Evolutionary conservation across 2,888 invertebrate species (phyloP).

Genomic region (Platypus cylindrus): DNA sequence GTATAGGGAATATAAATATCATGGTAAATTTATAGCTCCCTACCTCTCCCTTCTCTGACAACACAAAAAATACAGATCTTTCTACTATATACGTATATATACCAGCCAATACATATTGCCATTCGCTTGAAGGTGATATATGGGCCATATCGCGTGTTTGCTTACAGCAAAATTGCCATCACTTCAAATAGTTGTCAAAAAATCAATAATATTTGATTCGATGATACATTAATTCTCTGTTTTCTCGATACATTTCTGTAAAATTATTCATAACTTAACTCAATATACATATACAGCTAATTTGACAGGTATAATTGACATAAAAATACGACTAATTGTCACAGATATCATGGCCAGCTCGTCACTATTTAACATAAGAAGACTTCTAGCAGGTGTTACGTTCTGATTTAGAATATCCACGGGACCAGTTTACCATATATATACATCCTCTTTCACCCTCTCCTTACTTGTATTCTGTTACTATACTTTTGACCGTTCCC

Average conservation of each 20-base stretch:
- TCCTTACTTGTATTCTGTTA: no score
- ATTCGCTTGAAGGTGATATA: slow-evolving; percentile 23
- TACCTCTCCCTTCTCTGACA: no score
- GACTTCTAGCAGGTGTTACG: slow-evolving; percentile 35
- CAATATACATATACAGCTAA: no score
- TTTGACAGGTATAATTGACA: no score
- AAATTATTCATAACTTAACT: no score
- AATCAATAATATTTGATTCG: slow-evolving; percentile 26
- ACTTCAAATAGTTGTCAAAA: slow-evolving; percentile 26
- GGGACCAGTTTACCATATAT: slow-evolving; percentile 31
- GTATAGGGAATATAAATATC: slow-evolving; percentile 15
- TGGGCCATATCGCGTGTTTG: slow-evolving; percentile 22
- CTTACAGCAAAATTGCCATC: slow-evolving; percentile 21
- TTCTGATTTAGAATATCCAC: slow-evolving; percentile 36
- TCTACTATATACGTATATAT: slow-evolving; percentile 18
- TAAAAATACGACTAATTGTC: no score
- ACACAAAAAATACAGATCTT: slow-evolving; percentile 19
- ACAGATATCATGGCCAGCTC: no score
- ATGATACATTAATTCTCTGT: slow-evolving; percentile 22
- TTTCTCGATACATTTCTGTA: no score
- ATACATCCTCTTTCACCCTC: no score
- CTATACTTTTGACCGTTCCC: no score
- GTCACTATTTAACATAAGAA: no score
- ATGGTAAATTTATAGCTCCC: slow-evolving; percentile 13
- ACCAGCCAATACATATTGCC: no score